phyloP scores from a whole-genome alignment of 2,888 invertebrate genomes.

The Melanostoma scalare region DNA sequence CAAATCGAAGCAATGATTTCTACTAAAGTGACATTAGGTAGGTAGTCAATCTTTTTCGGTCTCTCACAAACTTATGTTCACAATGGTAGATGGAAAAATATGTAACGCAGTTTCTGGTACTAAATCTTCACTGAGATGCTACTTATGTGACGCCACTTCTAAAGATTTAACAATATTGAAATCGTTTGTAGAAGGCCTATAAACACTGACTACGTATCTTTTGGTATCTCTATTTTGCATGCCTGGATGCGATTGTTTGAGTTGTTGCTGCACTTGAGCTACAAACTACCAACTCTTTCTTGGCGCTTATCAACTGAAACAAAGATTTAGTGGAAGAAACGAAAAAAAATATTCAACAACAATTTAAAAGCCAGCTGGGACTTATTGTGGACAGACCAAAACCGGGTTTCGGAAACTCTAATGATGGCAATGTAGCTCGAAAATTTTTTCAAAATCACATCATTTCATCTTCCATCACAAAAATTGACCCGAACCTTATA shows the following conservation, averaged over 20 bases:
- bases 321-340: not conserved
- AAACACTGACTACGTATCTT: not conserved
- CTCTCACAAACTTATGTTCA: not conserved
- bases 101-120: not conserved
- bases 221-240: not conserved
- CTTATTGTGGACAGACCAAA: not conserved
- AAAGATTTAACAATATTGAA: slow-evolving; percentile 3
- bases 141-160: not conserved
- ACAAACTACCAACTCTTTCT: not conserved
- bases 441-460: too few species aligned
- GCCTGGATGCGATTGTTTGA: not conserved
- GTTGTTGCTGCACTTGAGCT: slow-evolving; percentile 9
- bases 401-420: too few species aligned
- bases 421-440: too few species aligned
- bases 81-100: not conserved
- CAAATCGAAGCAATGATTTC: not conserved
- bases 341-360: not conserved
- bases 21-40: not conserved
- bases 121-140: not conserved
- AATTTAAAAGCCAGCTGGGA: not conserved
- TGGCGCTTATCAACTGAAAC: slow-evolving; percentile 9
- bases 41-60: not conserved
- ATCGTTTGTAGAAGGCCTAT: not conserved
- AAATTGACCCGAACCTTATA: too few species aligned
- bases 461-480: too few species aligned